Evolutionary conservation across 30 jellyfish, hydroid and myxozoan species (phyloP), one percentile per base, ranked within the genome.

Genomic region (Aurelia aurita): DNA sequence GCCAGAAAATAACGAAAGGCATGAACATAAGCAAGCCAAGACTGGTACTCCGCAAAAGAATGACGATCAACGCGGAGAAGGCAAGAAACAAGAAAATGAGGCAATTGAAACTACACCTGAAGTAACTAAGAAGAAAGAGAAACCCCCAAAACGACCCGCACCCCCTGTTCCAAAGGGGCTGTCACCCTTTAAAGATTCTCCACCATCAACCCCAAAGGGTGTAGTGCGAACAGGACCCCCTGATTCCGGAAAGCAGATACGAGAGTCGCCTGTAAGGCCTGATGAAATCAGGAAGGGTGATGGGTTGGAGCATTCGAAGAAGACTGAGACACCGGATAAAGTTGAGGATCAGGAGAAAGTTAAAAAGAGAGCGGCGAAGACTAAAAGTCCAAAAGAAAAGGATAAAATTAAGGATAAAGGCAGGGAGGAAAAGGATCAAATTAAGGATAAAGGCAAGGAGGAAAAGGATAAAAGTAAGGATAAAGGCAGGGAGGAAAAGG

Each of bases 111-210:
- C 14, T 3, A 25, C 59, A 7, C 28, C 28, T 11, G 63, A 67
- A 18, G 61, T 18, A 34, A 15, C 11, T 5, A 39, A 59, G 74
- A 70, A 83, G 64, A 71, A 71, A 47, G 93, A 83, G 27, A 75
- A 60, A 61, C 86, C 93, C 19, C 86, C 93, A 0, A 83, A 83
- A 72, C 72, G 87, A 60, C 87, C 93, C 3, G 87, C 87, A 67
- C 86, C 93, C 19, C 93, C 93, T 32, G 81, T 69, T 20, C 87
- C 93, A 16, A 83, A 58, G 45, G 93, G 87, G 74, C 46, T 70
- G 3, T 26, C 29, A 11, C 87, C 93, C 21, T 83, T 45, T 59
- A 83, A 65, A 45, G 93, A 83, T 32, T 5, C 65, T 5, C 43
- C 46, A 23, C 76, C 21, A 5, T 4, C 76, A 3, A 23, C 76